phyloP scores from a whole-genome alignment of 92 coral and sea anemone genomes.

The Epizoanthus rinbou region DNA sequence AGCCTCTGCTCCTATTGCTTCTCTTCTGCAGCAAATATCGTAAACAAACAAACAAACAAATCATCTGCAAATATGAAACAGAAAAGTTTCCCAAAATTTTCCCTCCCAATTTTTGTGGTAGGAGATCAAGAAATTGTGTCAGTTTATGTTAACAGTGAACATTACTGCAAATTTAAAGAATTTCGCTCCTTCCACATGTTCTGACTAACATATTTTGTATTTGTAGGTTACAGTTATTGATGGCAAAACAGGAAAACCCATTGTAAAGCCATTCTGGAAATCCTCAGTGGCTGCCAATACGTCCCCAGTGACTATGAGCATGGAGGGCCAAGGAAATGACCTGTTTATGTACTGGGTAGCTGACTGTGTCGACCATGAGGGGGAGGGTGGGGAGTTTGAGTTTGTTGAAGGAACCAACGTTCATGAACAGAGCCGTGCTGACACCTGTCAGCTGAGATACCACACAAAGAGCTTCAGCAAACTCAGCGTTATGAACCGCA shows the following conservation, averaged over 20 bases:
- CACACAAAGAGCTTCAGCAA: constrained; percentile 93
- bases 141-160: too few relatives aligned
- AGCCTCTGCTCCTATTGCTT: too few relatives aligned
- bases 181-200: neutral
- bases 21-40: too few relatives aligned
- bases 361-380: constrained; percentile 93
- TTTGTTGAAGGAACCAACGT: constrained; percentile 98
- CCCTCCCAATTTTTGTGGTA: too few relatives aligned
- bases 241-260: constrained; percentile 89
- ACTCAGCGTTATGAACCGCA: constrained; percentile 74
- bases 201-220: neutral
- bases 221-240: constrained; percentile 88
- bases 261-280: constrained; percentile 70
- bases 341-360: constrained; percentile 91
- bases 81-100: too few relatives aligned
- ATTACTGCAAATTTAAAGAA: too few relatives aligned
- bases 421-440: constrained; percentile 99
- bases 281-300: constrained; percentile 90
- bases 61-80: too few relatives aligned
- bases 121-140: too few relatives aligned
- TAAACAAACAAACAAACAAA: too few relatives aligned
- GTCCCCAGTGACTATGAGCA: constrained; percentile 90
- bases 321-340: constrained; percentile 95
- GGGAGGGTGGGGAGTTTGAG: constrained; percentile 86
- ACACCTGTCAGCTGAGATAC: constrained; percentile 90